These are phyloP conservation scores for Hypena proboscidalis DNA, from an alignment of 2,888 invertebrate species.

Conservation along the genomic window DNA sequence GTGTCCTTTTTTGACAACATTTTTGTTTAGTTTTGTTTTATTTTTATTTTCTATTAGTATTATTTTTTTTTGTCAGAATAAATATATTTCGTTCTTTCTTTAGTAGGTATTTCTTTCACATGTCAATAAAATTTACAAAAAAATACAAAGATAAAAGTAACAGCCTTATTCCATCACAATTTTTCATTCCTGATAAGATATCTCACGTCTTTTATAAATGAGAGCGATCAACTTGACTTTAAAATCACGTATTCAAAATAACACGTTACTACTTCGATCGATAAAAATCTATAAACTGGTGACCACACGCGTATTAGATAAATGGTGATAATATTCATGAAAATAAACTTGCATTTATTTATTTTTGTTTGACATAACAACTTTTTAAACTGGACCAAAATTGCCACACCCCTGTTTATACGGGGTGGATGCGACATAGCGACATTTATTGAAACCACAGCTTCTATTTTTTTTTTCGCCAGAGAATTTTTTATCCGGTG, in stretches of 20 bases:
- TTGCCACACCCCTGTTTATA: constrained; percentile 31
- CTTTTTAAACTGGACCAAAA: constrained; percentile 40
- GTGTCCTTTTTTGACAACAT: no score
- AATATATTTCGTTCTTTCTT: neutral
- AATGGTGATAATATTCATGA: constrained; percentile 26
- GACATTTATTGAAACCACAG: no score
- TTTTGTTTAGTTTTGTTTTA: no score
- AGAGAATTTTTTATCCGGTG: no score
- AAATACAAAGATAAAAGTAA: no score
- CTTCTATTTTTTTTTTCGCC: no score
- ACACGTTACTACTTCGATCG: constrained; percentile 7
- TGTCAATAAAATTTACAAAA: no score
- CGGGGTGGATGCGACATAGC: no score
- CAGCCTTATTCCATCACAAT: no score
- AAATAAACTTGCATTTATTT: constrained; percentile 20
- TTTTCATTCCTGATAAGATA: constrained; percentile 36
- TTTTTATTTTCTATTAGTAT: no score
- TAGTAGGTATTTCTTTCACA: no score
- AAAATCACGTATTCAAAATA: constrained; percentile 17
- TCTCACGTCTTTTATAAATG: constrained; percentile 36
- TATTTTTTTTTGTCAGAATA: no score
- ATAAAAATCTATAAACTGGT: constrained; percentile 20
- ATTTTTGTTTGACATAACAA: constrained; percentile 34
- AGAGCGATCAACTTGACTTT: constrained; percentile 27
- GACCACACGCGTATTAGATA: constrained; percentile 19